Evolutionary conservation across 2,797 vertebrate genomes (phyloP).

Genomic region (Tragelaphus oryx): DNA sequence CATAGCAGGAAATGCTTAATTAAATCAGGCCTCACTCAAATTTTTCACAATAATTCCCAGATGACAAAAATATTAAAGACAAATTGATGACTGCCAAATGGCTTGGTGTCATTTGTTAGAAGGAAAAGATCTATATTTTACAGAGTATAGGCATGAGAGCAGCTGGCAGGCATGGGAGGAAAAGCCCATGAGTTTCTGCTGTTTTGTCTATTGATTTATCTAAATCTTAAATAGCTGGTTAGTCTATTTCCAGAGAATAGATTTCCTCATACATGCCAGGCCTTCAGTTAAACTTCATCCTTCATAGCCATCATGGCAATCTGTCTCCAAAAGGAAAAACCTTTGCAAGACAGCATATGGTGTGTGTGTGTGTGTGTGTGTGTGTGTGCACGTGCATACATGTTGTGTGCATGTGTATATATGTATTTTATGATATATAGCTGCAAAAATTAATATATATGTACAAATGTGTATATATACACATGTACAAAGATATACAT

Average conservation of each 20-base stretch:
- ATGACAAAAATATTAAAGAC: constrained; percentile 82
- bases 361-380: neutral
- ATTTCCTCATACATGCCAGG: constrained; percentile 62
- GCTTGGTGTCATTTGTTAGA: constrained; percentile 78
- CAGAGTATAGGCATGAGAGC: constrained; percentile 79
- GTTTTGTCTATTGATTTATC: constrained; percentile 77
- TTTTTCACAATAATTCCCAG: constrained; percentile 83
- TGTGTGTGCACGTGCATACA: neutral
- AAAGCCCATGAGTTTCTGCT: constrained; percentile 74
- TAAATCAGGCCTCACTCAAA: constrained; percentile 81
- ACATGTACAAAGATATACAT: neutral
- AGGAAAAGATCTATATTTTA: constrained; percentile 78
- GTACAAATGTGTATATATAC: neutral
- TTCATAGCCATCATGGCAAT: constrained; percentile 41
- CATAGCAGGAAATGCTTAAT: constrained; percentile 85
- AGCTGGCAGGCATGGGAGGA: constrained; percentile 76
- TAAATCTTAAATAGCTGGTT: constrained; percentile 75
- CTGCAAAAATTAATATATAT: neutral
- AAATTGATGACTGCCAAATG: constrained; percentile 83
- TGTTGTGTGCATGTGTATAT: neutral
- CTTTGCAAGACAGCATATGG: neutral
- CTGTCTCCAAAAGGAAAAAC: constrained; percentile 14
- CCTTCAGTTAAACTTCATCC: constrained; percentile 56
- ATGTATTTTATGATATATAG: neutral
- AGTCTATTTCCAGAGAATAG: constrained; percentile 73